A percentile compares a stretch with the other conserved stretches of the same genome.
phyloP scores from a whole-genome alignment of 2,888 invertebrate genomes.

The Brachylomia viminalis region DNA sequence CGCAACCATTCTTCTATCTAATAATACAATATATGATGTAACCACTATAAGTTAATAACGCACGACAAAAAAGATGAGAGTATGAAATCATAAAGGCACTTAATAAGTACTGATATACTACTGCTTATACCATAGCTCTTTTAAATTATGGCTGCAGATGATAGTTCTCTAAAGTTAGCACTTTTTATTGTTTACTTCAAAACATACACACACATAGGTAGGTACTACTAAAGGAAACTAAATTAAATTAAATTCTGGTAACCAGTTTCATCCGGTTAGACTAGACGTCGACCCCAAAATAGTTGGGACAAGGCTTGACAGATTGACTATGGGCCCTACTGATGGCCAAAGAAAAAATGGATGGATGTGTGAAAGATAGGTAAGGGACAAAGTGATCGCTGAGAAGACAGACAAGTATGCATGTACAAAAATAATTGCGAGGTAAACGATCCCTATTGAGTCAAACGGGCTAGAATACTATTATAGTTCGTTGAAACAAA shows the following conservation, averaged over 20 bases:
- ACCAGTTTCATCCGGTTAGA: too few species aligned
- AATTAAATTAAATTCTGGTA: too few species aligned
- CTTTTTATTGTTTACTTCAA: not conserved
- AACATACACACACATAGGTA: not conserved
- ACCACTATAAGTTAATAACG: not conserved
- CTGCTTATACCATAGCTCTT: not conserved
- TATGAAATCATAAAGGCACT: not conserved
- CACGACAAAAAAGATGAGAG: not conserved
- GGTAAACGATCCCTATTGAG: not conserved
- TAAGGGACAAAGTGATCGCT: not conserved
- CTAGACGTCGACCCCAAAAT: not conserved
- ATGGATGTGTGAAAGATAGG: not conserved
- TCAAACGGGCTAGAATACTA: not conserved
- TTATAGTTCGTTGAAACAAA: not conserved
- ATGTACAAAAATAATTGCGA: not conserved
- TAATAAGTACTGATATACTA: too few species aligned
- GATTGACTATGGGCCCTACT: not conserved
- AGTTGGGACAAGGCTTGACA: not conserved
- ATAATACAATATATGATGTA: slow-evolving; percentile 34
- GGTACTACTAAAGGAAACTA: too few species aligned
- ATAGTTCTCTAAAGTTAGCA: not conserved
- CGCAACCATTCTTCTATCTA: not conserved
- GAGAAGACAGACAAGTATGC: not conserved
- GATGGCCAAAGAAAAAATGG: not conserved
- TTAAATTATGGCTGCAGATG: not conserved